phyloP scores from a whole-genome alignment of 1,140 invertebrate species.

The Sesamia nonagrioides region DNA sequence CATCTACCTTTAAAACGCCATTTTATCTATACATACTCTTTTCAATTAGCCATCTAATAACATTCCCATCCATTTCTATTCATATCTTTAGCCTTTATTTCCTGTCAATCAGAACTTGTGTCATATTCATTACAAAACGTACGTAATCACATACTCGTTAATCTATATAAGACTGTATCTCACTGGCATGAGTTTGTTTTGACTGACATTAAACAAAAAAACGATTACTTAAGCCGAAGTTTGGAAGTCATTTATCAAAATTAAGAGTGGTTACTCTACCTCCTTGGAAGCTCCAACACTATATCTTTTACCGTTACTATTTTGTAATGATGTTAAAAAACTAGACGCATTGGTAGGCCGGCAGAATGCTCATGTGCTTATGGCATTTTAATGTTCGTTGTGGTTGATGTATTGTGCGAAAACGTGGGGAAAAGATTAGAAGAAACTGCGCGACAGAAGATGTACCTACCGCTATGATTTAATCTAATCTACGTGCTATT shows the following conservation, averaged over 20 bases:
- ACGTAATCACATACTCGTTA: background rate
- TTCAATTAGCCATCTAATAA: no score
- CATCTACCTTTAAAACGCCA: no score
- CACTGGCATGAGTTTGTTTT: background rate
- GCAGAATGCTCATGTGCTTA: background rate
- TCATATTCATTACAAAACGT: background rate
- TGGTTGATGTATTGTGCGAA: background rate
- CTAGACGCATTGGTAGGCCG: conserved; percentile 2
- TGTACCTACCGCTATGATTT: background rate
- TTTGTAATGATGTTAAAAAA: conserved; percentile 24
- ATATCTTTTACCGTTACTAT: conserved; percentile 53
- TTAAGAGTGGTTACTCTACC: conserved; percentile 52
- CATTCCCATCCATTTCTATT: no score
- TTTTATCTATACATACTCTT: no score
- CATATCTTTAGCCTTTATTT: no score
- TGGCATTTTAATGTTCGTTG: conserved; percentile 27
- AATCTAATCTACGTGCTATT: background rate
- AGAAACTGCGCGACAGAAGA: background rate
- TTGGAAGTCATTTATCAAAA: conserved; percentile 57
- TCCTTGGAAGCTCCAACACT: conserved; percentile 32
- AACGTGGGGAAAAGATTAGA: background rate
- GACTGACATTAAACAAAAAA: conserved; percentile 7
- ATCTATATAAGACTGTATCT: background rate
- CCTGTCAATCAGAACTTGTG: background rate
- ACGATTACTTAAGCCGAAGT: conserved; percentile 10